Conservation (phyloP, 1,140 invertebrate species). For the Drosophila gunungcola region DNA sequence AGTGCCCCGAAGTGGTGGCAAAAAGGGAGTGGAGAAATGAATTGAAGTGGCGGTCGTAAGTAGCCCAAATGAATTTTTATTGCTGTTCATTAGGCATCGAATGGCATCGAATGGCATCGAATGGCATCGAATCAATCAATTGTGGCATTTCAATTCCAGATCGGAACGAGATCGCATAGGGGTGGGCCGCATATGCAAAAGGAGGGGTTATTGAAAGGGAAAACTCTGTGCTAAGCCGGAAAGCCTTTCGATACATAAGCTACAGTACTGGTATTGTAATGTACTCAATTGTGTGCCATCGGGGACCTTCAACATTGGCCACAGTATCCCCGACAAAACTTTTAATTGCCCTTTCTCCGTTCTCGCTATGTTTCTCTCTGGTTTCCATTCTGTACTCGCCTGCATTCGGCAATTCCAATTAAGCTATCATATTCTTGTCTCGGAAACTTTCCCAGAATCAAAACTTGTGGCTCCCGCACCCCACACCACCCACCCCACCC, state of each 20-base stretch:
- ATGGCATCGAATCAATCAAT: constrained; percentile 51
- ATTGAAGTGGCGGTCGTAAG: constrained; percentile 22
- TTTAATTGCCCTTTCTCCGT: constrained; percentile 46
- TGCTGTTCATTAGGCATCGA: constrained; percentile 50
- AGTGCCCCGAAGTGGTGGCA: constrained; percentile 2
- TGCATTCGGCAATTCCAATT: constrained; percentile 54
- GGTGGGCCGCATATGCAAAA: constrained; percentile 1
- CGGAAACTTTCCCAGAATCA: constrained; percentile 53
- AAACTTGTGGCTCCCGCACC: constrained; percentile 42
- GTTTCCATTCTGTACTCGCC: constrained; percentile 11
- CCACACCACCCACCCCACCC: not conserved
- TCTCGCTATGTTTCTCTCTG: constrained; percentile 12
- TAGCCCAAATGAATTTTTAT: constrained; percentile 58
- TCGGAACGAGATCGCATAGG: constrained; percentile 46
- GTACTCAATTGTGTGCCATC: constrained; percentile 16
- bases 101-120: constrained; percentile 34
- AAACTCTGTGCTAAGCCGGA: constrained; percentile 8
- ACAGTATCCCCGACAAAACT: constrained; percentile 41
- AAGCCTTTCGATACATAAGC: constrained; percentile 8
- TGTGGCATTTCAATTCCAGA: constrained; percentile 33
- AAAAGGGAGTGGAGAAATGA: not conserved
- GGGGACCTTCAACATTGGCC: constrained; percentile 32
- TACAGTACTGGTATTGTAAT: not conserved
- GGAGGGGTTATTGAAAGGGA: not conserved
- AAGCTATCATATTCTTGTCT: constrained; percentile 58